These are phyloP conservation scores for Zeugodacus cucurbitae DNA, from an alignment of 1,140 invertebrate genomes.

Conservation along the genomic window DNA sequence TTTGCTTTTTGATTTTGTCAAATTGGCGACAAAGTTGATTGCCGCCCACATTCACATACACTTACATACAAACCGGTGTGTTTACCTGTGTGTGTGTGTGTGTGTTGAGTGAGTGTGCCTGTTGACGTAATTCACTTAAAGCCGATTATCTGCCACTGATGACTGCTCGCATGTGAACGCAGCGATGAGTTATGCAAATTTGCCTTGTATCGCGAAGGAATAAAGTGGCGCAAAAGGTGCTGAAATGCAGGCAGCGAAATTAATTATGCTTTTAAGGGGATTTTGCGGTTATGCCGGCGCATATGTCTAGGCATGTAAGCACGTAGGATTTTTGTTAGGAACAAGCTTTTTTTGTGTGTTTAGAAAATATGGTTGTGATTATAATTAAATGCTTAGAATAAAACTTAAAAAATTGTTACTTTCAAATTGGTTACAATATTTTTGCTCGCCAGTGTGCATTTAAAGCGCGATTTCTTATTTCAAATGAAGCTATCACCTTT, in stretches of 20 bases:
- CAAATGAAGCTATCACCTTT: too few relatives aligned
- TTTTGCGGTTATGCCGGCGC: not conserved
- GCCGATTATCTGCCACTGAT: conserved; percentile 2
- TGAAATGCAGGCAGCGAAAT: not conserved
- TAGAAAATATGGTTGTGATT: too few relatives aligned
- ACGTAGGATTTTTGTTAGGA: too few relatives aligned
- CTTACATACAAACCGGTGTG: not conserved
- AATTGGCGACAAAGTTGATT: not conserved
- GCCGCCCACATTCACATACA: not conserved
- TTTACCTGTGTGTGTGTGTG: not conserved
- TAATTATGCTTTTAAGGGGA: not conserved
- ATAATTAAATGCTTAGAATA: too few relatives aligned
- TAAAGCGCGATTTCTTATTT: too few relatives aligned
- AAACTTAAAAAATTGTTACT: too few relatives aligned
- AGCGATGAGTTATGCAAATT: conserved; percentile 2
- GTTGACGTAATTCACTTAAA: not conserved
- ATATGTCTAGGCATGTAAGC: too few relatives aligned
- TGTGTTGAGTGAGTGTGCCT: not conserved
- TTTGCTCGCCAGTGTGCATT: too few relatives aligned
- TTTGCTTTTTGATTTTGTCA: not conserved
- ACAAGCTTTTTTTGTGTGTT: too few relatives aligned
- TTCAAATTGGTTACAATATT: too few relatives aligned
- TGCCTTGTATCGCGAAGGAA: too few relatives aligned
- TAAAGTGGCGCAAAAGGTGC: not conserved
- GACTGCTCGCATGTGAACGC: not conserved